A percentile compares a stretch with the other conserved stretches of the same genome.
phyloP scores from a whole-genome alignment of 2,888 invertebrate genomes.

The Rosalia funebris region DNA sequence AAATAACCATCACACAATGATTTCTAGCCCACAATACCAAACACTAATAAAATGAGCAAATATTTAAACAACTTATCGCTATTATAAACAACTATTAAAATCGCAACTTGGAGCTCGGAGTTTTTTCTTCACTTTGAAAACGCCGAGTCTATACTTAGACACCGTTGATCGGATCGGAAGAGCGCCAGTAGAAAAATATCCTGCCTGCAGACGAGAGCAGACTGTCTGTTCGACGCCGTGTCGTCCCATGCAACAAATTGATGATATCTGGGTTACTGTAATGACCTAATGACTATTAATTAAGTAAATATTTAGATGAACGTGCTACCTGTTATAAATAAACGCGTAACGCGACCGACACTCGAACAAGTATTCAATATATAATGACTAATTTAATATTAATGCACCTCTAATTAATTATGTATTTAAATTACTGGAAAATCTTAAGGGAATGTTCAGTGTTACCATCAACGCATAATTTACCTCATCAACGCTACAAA shows the following conservation, averaged over 20 bases:
- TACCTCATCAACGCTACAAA: no score
- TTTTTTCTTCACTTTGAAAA: slow-evolving; percentile 28
- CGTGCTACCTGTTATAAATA: slow-evolving; percentile 26
- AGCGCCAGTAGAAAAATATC: slow-evolving; percentile 13
- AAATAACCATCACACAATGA: no score
- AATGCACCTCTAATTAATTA: no score
- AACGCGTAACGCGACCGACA: slow-evolving; percentile 7
- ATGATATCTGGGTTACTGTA: slow-evolving; percentile 31
- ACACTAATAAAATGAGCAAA: no score
- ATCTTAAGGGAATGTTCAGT: no score
- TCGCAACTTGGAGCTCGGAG: background rate
- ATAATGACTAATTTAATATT: no score
- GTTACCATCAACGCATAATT: no score
- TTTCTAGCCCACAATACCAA: no score
- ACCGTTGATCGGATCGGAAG: slow-evolving; percentile 39
- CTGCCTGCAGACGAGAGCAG: slow-evolving; percentile 10
- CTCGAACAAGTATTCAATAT: background rate
- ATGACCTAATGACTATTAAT: slow-evolving; percentile 22
- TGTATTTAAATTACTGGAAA: no score
- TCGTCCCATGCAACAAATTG: slow-evolving; percentile 20
- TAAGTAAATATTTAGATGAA: slow-evolving; percentile 24
- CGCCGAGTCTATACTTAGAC: slow-evolving; percentile 37
- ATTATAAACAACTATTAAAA: background rate
- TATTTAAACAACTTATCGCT: no score
- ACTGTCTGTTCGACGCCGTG: slow-evolving; percentile 32